These are phyloP conservation scores for Eristalis intricaria DNA, from an alignment of 2,888 invertebrate species.

Conservation along the genomic window DNA sequence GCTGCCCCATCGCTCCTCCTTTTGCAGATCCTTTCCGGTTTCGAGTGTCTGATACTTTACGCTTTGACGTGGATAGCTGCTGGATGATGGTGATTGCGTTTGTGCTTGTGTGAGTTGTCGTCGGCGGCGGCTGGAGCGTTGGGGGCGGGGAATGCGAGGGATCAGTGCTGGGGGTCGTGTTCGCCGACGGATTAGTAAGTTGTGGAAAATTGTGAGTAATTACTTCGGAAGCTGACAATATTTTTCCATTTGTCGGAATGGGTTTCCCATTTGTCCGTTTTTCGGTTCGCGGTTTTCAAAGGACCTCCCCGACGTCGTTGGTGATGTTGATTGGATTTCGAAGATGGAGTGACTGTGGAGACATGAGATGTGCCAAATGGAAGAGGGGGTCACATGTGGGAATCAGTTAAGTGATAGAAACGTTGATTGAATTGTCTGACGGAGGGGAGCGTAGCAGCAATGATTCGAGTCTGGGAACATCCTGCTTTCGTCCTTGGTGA, in stretches of 20 bases:
- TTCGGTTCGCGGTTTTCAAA: slow-evolving; percentile 1
- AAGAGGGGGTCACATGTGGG: too few relatives aligned
- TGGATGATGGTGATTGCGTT: neutral
- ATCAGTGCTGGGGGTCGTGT: slow-evolving; percentile 2
- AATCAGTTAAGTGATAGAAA: too few relatives aligned
- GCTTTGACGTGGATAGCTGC: slow-evolving; percentile 38
- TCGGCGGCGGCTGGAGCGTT: slow-evolving; percentile 1
- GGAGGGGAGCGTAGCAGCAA: too few relatives aligned
- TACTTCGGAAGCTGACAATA: slow-evolving; percentile 68
- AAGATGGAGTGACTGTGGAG: neutral
- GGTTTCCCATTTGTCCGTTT: slow-evolving; percentile 3
- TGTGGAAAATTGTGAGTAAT: slow-evolving; percentile 67
- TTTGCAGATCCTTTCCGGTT: slow-evolving; percentile 45
- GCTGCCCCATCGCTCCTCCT: neutral
- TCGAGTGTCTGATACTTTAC: slow-evolving; percentile 27
- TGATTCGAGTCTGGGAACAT: too few relatives aligned
- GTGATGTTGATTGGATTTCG: neutral
- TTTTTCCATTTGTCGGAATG: slow-evolving; percentile 60
- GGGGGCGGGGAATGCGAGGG: neutral
- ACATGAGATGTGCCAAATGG: too few relatives aligned
- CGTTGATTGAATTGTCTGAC: too few relatives aligned
- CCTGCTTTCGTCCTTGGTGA: too few relatives aligned
- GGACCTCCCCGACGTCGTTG: neutral
- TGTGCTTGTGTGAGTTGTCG: slow-evolving; percentile 1
- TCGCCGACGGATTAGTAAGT: slow-evolving; percentile 52